Base-by-base conservation (phyloP, 2,113 vertebrate genomes). In the Cebidichthys violaceus region DNA sequence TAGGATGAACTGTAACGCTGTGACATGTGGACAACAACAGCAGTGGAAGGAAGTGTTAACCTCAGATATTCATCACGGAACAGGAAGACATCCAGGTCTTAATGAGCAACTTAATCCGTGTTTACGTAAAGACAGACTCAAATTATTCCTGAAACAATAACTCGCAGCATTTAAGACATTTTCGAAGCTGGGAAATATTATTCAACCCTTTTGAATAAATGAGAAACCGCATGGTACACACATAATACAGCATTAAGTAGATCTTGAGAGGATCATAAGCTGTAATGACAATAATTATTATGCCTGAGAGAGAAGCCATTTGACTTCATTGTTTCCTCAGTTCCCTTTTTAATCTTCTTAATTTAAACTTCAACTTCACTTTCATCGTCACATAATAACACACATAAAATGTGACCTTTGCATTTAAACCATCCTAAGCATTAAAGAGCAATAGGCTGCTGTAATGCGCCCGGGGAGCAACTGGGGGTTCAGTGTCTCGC, bases 241-340 rank as follows among this genome's bases (percentile, higher is more conserved):
- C 27, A 29, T 27, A 73, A 75, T 29, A 39, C 9, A 54, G 27
- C 59, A 37, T 43, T 24, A 39, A 81, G 69, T 62, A 71, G 52
- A 82, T 71, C 79, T 74, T 22, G 4, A 65, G 66, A 75, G 79
- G 75, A 47, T 64, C 55, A 20, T 80, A 59, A 61, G 29, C 68
- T 45, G 45, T 82, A 79, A 70, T 83, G 71, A 85, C 24, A 59
- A 76, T 83, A 77, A 80, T 84, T 41, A 83, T 35, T 15, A 65
- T 10, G 15, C 60, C n/a, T 59, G 60, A 68, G 60, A 75, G 54
- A 35, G 43, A 62, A 35, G 60, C 9, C 8, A 0, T 31, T 70
- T 81, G 74, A 76, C 55, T 75, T 35, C 5, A 65, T 18, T 24
- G 35, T 71, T 72, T 54, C 22, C 54, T 69, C 31, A 1, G 14